Evolutionary conservation across 1,140 invertebrate genomes (phyloP).

Genomic region (Parasteatoda tepidariorum): DNA sequence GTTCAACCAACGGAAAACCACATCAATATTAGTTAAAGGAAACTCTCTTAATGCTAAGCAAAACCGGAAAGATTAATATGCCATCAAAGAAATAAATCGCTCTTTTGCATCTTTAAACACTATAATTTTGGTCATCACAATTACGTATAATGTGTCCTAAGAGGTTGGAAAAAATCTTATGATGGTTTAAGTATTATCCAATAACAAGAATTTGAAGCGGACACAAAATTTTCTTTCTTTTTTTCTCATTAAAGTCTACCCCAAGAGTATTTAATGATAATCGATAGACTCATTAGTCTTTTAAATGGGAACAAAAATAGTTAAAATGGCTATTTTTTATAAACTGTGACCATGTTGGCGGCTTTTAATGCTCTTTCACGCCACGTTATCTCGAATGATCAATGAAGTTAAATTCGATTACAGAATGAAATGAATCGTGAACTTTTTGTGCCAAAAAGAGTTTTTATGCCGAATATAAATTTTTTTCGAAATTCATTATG

Average conservation of each 20-base stretch:
- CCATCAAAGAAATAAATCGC: background rate
- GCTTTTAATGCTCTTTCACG: background rate
- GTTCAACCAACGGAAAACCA: too few relatives aligned
- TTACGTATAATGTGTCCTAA: conserved; percentile 2
- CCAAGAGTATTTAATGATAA: conserved; percentile 53
- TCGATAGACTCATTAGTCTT: conserved; percentile 56
- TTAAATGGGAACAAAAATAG: conserved; percentile 54
- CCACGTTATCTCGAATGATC: background rate
- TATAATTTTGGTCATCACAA: background rate
- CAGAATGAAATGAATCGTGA: too few relatives aligned
- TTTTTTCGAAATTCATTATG: too few relatives aligned
- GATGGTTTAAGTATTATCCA: conserved; percentile 48
- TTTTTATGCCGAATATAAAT: too few relatives aligned
- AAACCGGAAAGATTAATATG: background rate
- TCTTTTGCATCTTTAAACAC: background rate
- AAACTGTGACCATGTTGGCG: background rate
- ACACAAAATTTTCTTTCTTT: conserved; percentile 10
- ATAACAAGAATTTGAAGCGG: conserved; percentile 33
- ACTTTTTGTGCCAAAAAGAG: too few relatives aligned
- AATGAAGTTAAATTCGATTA: background rate
- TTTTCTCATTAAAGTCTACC: conserved; percentile 46
- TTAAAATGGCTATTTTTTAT: conserved; percentile 31
- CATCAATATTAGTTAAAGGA: too few relatives aligned
- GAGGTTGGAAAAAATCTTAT: background rate
- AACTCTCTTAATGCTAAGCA: background rate